Evolutionary conservation across 1,140 invertebrate species (phyloP), one percentile per base, ranked within the genome.

Genomic region (Drosophila azteca): DNA sequence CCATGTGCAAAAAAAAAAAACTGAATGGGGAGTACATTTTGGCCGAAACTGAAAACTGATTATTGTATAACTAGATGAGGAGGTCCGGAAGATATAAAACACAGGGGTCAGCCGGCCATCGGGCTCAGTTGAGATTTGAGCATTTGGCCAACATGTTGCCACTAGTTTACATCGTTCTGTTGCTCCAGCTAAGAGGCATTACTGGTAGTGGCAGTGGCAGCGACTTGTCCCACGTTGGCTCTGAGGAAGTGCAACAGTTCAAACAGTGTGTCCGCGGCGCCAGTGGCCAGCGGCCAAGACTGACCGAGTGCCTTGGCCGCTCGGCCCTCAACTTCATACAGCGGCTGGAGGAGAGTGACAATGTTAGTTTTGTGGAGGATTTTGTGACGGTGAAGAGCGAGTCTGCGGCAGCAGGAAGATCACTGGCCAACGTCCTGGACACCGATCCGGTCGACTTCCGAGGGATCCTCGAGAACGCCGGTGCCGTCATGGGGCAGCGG

Each of bases 401-500:
- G 31, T 93, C 61, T 90, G 93, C 58, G 90, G 77, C 77, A 15
- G 90, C 35, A 5, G 11, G 71, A 45, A 93, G 78, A 90, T 93
- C 91, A 74, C 92, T 79, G 93, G 92, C 71, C 3, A 94, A 93
- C 85, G 94, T 94, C 72, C 91, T 95, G 53, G 95, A 96, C 73
- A 95, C 94, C 58, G 95, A 96, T 92, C 95, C 95, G 0, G 94
- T 94, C 74, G 94, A 95, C 92, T 95, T 95, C 55, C 93, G 95
- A 17, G 92, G 92, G 0, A 94, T 96, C 50, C 88, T 96, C 17
- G 95, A 95, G 84, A 94, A 95, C n/a, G 94, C 95, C 0, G 94
- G 95, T 13, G 93, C 94, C 48, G 90, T 96, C 13, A 94, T 96
- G 77, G 94, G 95, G 20, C 93, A 94, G 61, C 92, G 95, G n/a